Evolutionary conservation across 2,797 vertebrate species (phyloP), one percentile per base, ranked within the genome.

Genomic region (Sebastes nivosus): DNA sequence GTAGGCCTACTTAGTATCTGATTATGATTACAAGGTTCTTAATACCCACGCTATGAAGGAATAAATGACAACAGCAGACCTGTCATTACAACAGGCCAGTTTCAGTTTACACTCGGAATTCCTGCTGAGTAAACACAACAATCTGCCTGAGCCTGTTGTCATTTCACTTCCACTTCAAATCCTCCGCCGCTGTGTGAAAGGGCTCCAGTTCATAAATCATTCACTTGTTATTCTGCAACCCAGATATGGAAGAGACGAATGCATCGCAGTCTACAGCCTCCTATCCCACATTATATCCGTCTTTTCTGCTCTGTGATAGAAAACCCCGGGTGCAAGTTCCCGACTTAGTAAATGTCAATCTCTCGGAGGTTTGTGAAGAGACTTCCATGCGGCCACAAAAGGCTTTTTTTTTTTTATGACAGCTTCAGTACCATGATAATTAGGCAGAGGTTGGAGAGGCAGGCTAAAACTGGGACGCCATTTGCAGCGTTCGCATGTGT

Each of bases 201-300:
- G 77, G 74, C 87, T 91, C 69, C 2, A 30, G 7, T 85, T 90
- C 90, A 93, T 93, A 87, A 93, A 93, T 93, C 91, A 93, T 91
- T 92, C 85, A 90, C 89, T 89, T 85, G 85, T 89, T 92, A 83
- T 89, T 89, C 87, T 88, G 89, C 87, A 89, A 85, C 88, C 87
- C 87, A 93, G 89, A 90, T 91, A 88, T 9, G 69, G 80, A 71
- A 32, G 55, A 85, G 84, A 66, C 63, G 81, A 77, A 67, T 20
- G 78, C 82, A 58, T 36, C 4, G 5, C 75, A 42, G 79, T 46
- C 52, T n/a, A 6, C 83, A 79, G 68, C 76, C 67, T 77, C 74
- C 83, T 24, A 46, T 76, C 8, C 82, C 70, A 50, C 79, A 75
- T 84, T 79, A 80, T 72, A 70, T 30, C 4, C 72, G 0, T 80